Evolutionary conservation across 2,888 invertebrate genomes (phyloP).

Genomic region (Heliconius aoede): DNA sequence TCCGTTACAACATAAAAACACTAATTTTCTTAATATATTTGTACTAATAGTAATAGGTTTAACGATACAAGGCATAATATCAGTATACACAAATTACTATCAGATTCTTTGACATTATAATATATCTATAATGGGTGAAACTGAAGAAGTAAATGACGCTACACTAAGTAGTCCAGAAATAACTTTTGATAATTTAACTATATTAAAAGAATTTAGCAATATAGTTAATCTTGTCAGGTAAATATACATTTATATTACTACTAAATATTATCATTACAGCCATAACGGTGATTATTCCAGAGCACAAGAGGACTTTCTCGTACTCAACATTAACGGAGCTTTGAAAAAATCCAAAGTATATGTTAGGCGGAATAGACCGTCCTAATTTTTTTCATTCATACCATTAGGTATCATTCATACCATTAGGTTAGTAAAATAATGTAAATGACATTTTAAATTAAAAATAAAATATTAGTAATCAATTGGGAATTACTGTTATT

Average conservation of each 20-base stretch:
- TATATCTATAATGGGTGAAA: constrained; percentile 58
- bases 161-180: constrained; percentile 64
- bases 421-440: neutral
- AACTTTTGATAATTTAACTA: constrained; percentile 71
- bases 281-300: neutral
- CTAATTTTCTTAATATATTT: neutral
- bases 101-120: neutral
- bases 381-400: neutral
- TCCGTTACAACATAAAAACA: constrained; percentile 9
- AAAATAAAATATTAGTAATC: neutral
- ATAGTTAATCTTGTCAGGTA: constrained; percentile 74
- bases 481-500: neutral
- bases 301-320: neutral
- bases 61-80: no score
- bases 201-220: constrained; percentile 74
- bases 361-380: neutral
- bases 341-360: neutral
- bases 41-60: neutral
- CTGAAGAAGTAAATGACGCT: constrained; percentile 57
- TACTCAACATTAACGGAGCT: neutral
- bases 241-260: constrained; percentile 35
- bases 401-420: no score
- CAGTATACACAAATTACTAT: neutral
- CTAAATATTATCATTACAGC: neutral
- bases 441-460: neutral